phyloP scores from a whole-genome alignment of 2,888 invertebrate genomes.

The Molanna angustata region DNA sequence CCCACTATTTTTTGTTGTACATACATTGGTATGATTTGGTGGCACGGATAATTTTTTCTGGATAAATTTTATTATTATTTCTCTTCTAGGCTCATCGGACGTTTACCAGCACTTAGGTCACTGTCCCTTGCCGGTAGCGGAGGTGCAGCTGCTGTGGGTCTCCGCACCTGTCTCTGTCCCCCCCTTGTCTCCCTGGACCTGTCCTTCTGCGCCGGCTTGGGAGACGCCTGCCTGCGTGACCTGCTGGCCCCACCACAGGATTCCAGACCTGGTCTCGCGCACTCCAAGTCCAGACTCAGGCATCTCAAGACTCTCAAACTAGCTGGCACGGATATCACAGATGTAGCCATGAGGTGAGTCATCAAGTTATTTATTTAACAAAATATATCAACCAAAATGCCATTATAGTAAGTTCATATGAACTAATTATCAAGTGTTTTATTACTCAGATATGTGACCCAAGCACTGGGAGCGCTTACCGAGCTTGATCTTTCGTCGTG shows the following conservation, averaged over 20 bases:
- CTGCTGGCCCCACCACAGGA: slow-evolving; percentile 85
- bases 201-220: slow-evolving; percentile 81
- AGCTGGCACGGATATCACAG: slow-evolving; percentile 87
- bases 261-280: slow-evolving; percentile 72
- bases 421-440: neutral
- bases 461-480: slow-evolving; percentile 72
- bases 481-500: slow-evolving; percentile 83
- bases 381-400: slow-evolving; percentile 34
- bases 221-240: slow-evolving; percentile 80
- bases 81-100: slow-evolving; percentile 62
- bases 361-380: slow-evolving; percentile 28
- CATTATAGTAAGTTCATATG: neutral
- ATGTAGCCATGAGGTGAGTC: slow-evolving; percentile 65
- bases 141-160: slow-evolving; percentile 74
- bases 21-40: slow-evolving; percentile 51
- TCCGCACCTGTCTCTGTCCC: slow-evolving; percentile 80
- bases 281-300: slow-evolving; percentile 73
- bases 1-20: too few relatives aligned
- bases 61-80: neutral
- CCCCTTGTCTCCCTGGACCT: slow-evolving; percentile 75
- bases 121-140: slow-evolving; percentile 76
- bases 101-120: slow-evolving; percentile 79
- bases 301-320: slow-evolving; percentile 72
- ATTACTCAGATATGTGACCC: slow-evolving; percentile 60
- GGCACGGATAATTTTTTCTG: slow-evolving; percentile 43